These are phyloP conservation scores for Cephus nigrinus DNA, from an alignment of 2,888 invertebrate species.

Conservation along the genomic window DNA sequence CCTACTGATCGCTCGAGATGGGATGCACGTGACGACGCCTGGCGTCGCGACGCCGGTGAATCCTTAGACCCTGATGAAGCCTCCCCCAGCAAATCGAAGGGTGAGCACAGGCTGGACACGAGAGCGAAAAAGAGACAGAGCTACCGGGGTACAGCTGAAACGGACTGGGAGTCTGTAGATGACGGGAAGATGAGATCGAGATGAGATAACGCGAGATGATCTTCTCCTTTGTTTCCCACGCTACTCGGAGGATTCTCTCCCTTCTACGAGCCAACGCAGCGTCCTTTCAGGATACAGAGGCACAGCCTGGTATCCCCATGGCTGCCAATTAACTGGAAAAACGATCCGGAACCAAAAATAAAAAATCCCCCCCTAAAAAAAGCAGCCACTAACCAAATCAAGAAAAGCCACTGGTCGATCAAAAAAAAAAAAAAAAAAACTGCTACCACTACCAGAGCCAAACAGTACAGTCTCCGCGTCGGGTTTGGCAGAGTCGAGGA, in stretches of 20 bases:
- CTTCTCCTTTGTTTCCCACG: constrained; percentile 63
- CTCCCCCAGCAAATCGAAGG: not conserved
- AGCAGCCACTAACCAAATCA: not conserved
- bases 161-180: not conserved
- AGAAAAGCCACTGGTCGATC: not conserved
- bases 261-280: constrained; percentile 34
- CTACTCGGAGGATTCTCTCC: constrained; percentile 28
- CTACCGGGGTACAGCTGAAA: not conserved
- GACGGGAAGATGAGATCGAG: constrained; percentile 20
- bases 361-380: not conserved
- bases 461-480: not conserved
- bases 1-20: too few relatives aligned
- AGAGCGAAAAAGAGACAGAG: not conserved
- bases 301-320: constrained; percentile 44
- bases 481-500: constrained; percentile 10
- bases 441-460: not conserved
- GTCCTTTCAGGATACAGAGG: constrained; percentile 51
- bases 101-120: not conserved
- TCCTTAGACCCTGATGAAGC: not conserved
- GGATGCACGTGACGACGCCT: not conserved
- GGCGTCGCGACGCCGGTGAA: not conserved
- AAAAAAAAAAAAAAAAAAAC: not conserved
- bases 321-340: constrained; percentile 19
- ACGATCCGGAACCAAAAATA: not conserved
- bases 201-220: constrained; percentile 21